Base-by-base conservation (phyloP, 2,797 vertebrate species). In the Alosa sapidissima region DNA sequence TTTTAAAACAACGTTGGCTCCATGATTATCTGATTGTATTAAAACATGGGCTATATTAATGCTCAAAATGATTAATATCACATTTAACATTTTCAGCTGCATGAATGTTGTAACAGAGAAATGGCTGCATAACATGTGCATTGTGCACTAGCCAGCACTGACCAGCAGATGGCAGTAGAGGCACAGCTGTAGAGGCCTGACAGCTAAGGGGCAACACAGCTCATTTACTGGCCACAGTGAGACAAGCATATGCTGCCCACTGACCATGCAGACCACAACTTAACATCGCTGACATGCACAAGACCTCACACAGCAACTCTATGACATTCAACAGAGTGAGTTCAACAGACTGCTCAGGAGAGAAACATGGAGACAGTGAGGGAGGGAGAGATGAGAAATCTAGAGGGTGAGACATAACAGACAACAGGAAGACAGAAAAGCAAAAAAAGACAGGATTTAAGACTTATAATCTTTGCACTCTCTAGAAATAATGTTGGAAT, bases 101-200 rank as follows among this genome's bases (percentile, higher is more conserved):
- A 1, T 45, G 3, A 36, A 4, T 45, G 14, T 36, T 41, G 36
- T 14, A 41, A 16, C 14, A 16, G 5, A 24, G 58, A 21, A 62
- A 24, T 21, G 5, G 28, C 14, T 14, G 68, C 10, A 0, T 5
- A 11, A 14, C 13, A 14, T 19, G 2, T 7, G 7, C 8, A 47
- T 36, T 33, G 1, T 47, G 41, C 41, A 78, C 54, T 52, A 65
- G 72, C 52, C 14, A 81, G n/a, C 41, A 19, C 21, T 9, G 5
- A 45, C 85, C 88, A 87, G 52, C 78, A 8, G 86, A 60, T 33
- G 85, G 83, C 85, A 86, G 84, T n/a, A 84, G 83, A 84, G 65
- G 7, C 19, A 47, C n/a, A 83, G 10, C 52, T 16, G 5, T 41
- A 14, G 14, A 78, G 72, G 49, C 28, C 49, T 8, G 1, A 47